phyloP scores from a whole-genome alignment of 2,888 invertebrate genomes.

The Lasioglossum oenotherae region DNA sequence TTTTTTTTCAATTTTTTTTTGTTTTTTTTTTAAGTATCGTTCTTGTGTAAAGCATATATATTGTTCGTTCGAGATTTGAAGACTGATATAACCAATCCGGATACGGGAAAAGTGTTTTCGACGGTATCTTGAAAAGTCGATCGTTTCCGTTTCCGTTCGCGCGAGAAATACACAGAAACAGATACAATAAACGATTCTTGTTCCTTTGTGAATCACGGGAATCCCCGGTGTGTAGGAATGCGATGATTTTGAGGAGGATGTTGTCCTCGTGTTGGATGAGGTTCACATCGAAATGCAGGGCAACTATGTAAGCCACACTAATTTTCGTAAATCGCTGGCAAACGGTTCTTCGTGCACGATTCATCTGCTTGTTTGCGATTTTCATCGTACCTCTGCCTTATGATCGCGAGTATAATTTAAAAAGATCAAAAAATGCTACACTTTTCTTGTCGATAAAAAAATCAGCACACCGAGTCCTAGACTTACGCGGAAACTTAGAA shows the following conservation, averaged over 20 bases:
- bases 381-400: background rate
- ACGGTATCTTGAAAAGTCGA: background rate
- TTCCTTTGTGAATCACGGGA: constrained; percentile 55
- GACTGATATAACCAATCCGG: constrained; percentile 10
- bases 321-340: constrained; percentile 37
- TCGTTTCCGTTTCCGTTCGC: background rate
- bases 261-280: constrained; percentile 81
- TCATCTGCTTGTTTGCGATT: background rate
- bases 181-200: constrained; percentile 22
- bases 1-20: background rate
- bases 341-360: constrained; percentile 65
- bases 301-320: constrained; percentile 80
- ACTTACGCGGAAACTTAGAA: too few relatives aligned
- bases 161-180: background rate
- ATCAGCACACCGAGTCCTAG: too few relatives aligned
- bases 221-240: constrained; percentile 77
- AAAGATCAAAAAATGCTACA: background rate
- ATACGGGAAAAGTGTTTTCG: background rate
- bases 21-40: background rate
- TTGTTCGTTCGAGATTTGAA: constrained; percentile 72
- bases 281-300: constrained; percentile 81
- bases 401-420: background rate
- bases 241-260: constrained; percentile 82
- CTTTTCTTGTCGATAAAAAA: background rate
- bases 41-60: constrained; percentile 72